A percentile compares a stretch with the other conserved stretches of the same genome.
These are phyloP conservation scores for Plebejus melissa DNA, from an alignment of 2,888 invertebrate genomes.

Conservation along the genomic window DNA sequence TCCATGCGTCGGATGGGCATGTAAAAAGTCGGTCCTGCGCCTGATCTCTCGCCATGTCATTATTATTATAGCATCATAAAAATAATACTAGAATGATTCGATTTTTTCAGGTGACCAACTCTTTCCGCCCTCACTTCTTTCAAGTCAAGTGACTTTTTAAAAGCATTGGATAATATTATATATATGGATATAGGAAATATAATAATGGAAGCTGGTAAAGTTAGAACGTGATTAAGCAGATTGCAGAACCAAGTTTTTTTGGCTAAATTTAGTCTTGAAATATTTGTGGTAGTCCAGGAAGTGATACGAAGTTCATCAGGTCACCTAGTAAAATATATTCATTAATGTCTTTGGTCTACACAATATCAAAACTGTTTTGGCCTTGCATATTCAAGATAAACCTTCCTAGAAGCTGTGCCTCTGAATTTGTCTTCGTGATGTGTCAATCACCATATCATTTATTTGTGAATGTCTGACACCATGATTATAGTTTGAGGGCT, in stretches of 20 bases:
- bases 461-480: not conserved
- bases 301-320: too few relatives aligned
- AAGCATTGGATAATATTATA: not conserved
- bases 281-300: too few relatives aligned
- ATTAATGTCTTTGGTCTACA: not conserved
- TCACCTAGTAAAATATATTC: not conserved
- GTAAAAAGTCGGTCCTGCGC: too few relatives aligned
- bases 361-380: not conserved
- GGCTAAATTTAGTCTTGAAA: too few relatives aligned
- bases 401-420: conserved; percentile 1
- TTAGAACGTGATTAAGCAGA: too few relatives aligned
- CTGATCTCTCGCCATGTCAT: too few relatives aligned
- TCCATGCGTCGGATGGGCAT: too few relatives aligned
- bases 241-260: too few relatives aligned
- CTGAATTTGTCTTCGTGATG: not conserved
- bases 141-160: not conserved
- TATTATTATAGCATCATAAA: too few relatives aligned
- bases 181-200: not conserved
- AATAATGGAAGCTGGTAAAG: too few relatives aligned
- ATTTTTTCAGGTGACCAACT: too few relatives aligned
- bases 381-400: not conserved
- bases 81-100: too few relatives aligned
- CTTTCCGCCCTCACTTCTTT: not conserved
- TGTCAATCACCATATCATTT: conserved; percentile 2
- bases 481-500: not conserved